phyloP scores from a whole-genome alignment of 2,888 invertebrate genomes.

The Tipula lateralis region DNA sequence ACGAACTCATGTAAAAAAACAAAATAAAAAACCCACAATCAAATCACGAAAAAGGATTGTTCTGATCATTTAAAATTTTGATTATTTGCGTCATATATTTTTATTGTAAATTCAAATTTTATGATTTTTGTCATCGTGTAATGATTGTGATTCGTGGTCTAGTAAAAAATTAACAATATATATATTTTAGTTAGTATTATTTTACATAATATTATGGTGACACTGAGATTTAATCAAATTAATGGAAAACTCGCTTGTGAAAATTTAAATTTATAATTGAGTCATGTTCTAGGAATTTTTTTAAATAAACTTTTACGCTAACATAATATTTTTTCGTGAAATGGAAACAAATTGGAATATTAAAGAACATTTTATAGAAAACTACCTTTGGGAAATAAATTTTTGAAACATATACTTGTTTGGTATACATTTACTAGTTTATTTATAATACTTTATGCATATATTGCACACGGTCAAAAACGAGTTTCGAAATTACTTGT shows the following conservation, averaged over 20 bases:
- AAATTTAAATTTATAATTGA: background rate
- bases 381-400: background rate
- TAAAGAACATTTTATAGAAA: background rate
- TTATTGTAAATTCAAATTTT: background rate
- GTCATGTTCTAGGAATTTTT: background rate
- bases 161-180: background rate
- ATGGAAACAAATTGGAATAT: background rate
- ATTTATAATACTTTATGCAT: background rate
- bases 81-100: conserved; percentile 11
- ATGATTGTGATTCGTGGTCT: background rate
- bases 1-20: background rate
- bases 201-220: background rate
- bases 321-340: background rate
- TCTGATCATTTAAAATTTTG: conserved; percentile 13
- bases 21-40: background rate
- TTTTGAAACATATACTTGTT: background rate
- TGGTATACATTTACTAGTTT: too few relatives aligned
- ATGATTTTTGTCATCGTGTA: background rate
- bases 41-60: conserved; percentile 11
- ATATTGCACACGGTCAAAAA: too few relatives aligned
- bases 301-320: background rate
- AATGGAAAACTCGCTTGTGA: background rate
- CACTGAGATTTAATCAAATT: background rate
- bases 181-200: background rate
- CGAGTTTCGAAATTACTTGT: too few relatives aligned